Conservation (phyloP, 2,797 vertebrate genomes). For the Anolis apletophallus region DNA sequence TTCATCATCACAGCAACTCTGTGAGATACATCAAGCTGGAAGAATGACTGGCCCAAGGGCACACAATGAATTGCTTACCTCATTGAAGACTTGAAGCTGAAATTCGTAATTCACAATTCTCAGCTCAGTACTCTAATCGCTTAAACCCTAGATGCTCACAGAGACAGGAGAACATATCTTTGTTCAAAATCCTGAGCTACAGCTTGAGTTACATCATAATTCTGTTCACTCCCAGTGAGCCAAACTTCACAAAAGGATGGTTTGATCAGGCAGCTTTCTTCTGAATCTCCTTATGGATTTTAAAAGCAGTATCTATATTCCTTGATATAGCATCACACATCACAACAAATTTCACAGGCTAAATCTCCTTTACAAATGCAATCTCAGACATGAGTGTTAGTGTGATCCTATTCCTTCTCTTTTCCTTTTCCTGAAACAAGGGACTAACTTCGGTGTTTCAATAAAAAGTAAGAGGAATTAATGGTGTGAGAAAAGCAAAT, state of each 20-base stretch:
- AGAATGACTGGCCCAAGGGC: background rate
- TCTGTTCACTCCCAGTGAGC: background rate
- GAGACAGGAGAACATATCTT: background rate
- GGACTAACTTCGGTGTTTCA: background rate
- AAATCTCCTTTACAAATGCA: background rate
- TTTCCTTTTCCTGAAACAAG: background rate
- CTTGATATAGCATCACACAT: background rate
- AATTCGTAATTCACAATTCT: background rate
- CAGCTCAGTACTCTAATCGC: background rate
- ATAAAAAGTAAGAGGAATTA: background rate
- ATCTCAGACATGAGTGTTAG: rapidly evolving
- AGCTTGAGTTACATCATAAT: background rate
- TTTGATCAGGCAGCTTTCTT: background rate
- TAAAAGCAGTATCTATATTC: background rate
- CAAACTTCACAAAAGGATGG: background rate
- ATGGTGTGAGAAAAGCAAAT: background rate
- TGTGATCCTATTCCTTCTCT: background rate
- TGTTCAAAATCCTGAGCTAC: background rate
- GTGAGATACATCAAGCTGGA: background rate
- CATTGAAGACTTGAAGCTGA: background rate
- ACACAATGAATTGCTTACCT: background rate
- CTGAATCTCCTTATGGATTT: background rate
- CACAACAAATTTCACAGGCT: background rate
- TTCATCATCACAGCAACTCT: background rate
- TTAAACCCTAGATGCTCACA: background rate